Evolutionary conservation across 2,888 invertebrate species (phyloP).

Genomic region (Fissipunctia ypsillon): DNA sequence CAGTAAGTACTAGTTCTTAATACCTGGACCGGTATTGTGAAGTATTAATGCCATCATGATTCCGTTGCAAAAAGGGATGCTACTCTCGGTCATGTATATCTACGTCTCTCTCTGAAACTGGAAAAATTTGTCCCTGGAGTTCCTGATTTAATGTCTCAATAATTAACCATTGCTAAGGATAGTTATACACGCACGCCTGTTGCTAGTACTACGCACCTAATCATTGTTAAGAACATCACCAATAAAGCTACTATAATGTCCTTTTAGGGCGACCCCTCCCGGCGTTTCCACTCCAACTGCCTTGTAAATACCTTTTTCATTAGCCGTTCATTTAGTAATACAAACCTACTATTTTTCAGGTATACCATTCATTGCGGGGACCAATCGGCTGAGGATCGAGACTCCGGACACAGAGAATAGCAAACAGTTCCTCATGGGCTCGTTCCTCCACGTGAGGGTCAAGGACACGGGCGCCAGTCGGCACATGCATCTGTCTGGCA

Average conservation of each 20-base stretch:
- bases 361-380: slow-evolving; percentile 75
- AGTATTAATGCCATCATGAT: too few species aligned
- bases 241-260: neutral
- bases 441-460: slow-evolving; percentile 73
- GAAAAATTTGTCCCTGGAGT: neutral
- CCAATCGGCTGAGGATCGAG: slow-evolving; percentile 72
- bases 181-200: neutral
- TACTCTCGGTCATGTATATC: neutral
- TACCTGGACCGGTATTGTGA: neutral
- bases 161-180: neutral
- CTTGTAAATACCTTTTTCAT: neutral
- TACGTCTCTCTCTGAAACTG: neutral
- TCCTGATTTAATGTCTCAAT: neutral
- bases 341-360: slow-evolving; percentile 67
- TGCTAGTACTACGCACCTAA: neutral
- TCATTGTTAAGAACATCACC: neutral
- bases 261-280: neutral
- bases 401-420: slow-evolving; percentile 56
- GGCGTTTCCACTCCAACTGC: neutral
- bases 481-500: slow-evolving; percentile 76
- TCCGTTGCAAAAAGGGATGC: neutral
- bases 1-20: slow-evolving; percentile 72
- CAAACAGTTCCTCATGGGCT: slow-evolving; percentile 54
- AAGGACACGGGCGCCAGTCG: slow-evolving; percentile 72
- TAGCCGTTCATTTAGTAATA: neutral